Base-by-base conservation (phyloP, 2,113 vertebrate species). In the Gopherus evgoodei region DNA sequence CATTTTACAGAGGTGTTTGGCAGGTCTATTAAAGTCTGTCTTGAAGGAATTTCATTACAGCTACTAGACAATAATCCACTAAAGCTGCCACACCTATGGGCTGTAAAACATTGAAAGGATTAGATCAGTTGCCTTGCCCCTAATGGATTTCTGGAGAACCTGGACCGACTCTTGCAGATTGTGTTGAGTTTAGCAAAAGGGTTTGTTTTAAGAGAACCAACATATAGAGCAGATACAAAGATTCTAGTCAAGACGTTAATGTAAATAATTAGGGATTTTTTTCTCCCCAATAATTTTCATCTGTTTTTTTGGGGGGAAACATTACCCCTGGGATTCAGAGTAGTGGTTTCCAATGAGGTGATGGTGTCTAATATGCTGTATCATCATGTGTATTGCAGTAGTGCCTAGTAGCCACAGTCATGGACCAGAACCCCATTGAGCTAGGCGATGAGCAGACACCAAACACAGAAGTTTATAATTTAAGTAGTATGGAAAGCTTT, bases 181-280 rank as follows among this genome's bases (percentile, higher is more conserved):
- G 84, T 85, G 89, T 84, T 81, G 50, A 83, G 29, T 91, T 94
- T 84, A 91, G 83, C 92, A 93, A 86, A 91, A 44, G 53, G 91
- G 50, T 83, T 82, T 65, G 92, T 57, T 95, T 69, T 91, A 89
- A 90, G 91, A 94, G 22, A 4, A 42, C 59, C 47, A 93, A 35
- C 65, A 62, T 13, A n/a, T 14, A 47, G 86, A 81, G 25, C 62
- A 35, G 35, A 65, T 13, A 79, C 86, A 86, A 80, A 79, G 42
- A 17, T 25, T 91, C 69, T 47, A 88, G 57, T 53, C 69, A 93
- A 87, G 69, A 35, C 80, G 53, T 56, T 84, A 79, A 79, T 47
- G 22, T 44, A 79, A 47, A 42, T 19, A 69, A 92, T 44, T 72
- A 86, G 35, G 89, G 27, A 44, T 24, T 17, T 65, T 62, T 65